These are phyloP conservation scores for Xerus inauris DNA, from an alignment of 2,113 vertebrate species.

Conservation along the genomic window DNA sequence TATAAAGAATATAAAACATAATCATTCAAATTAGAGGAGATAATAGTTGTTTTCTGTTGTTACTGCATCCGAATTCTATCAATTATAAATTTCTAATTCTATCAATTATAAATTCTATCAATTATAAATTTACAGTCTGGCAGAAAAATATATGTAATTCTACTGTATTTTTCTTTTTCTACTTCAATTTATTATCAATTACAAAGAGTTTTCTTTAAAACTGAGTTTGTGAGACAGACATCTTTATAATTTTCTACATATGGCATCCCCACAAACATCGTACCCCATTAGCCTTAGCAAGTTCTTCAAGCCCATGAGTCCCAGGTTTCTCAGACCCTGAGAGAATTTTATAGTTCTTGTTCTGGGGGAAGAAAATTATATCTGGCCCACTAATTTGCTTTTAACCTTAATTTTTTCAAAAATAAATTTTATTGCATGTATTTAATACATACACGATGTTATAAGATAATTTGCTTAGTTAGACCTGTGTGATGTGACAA, in stretches of 20 bases:
- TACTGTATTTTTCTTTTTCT: background rate
- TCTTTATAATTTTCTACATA: background rate
- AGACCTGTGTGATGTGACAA: background rate
- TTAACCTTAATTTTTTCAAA: background rate
- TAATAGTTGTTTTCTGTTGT: background rate
- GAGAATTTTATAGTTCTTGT: background rate
- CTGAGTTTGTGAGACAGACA: background rate
- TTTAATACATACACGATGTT: background rate
- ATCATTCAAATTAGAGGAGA: background rate
- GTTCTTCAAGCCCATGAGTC: background rate
- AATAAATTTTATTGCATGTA: background rate
- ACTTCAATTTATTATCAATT: background rate
- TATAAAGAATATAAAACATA: background rate
- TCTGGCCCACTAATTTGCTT: background rate
- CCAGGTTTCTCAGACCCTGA: background rate
- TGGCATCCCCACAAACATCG: accelerated
- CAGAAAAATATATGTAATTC: background rate
- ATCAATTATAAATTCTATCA: background rate
- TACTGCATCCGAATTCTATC: background rate
- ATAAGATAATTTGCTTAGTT: background rate
- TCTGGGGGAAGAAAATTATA: background rate
- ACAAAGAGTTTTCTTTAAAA: background rate
- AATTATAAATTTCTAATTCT: background rate
- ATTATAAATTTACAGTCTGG: background rate
- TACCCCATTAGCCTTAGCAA: too few relatives aligned